Base-by-base conservation (phyloP, 2,113 vertebrate species). In the Sapajus apella region DNA sequence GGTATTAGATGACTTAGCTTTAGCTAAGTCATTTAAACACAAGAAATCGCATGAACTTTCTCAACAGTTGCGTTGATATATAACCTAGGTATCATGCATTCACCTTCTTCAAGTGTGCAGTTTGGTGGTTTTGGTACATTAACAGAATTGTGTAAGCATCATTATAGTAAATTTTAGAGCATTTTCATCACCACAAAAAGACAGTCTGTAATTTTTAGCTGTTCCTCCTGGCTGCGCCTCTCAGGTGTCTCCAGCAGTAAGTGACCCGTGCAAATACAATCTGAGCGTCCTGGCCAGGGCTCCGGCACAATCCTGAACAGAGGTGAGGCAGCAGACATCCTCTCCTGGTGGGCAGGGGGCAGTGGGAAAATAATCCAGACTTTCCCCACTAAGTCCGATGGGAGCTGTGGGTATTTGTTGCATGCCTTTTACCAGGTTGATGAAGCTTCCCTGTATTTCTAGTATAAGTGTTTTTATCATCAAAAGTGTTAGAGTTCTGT, bases 381-480 rank as follows among this genome's bases (percentile, higher is more conserved):
- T 3, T 37, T 12, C 37, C 20, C 32, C 27, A 5, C 8, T 0
- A 21, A 6, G 32, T 11, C 1, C 0, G 6, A 30, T 20, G 35
- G 16, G 12, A 35, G 18, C 55, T 6, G 4, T 21, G 45, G 47
- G 18, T 13, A 32, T 23, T 4, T 47, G 5, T 0, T 0, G n/a
- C 27, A 23, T 4, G 0, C 32, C 61, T 13, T 25, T 35, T 12
- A 56, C 0, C 37, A 72, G 40, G 79, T 27, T 18, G 25, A 18
- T 0, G 8, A 23, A 11, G 1, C 23, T 40, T 20, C 32, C 23
- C 14, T 52, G 20, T 20, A 18, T 21, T 27, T 6, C 43, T 8
- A 27, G 4, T 25, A 2, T 21, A 30, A 43, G 14, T n/a, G 35
- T 40, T 25, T 82, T 83, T 10, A 23, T 83, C 23, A 45, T n/a